phyloP scores from a whole-genome alignment of 2,113 vertebrate species.

The Silurus glanis region DNA sequence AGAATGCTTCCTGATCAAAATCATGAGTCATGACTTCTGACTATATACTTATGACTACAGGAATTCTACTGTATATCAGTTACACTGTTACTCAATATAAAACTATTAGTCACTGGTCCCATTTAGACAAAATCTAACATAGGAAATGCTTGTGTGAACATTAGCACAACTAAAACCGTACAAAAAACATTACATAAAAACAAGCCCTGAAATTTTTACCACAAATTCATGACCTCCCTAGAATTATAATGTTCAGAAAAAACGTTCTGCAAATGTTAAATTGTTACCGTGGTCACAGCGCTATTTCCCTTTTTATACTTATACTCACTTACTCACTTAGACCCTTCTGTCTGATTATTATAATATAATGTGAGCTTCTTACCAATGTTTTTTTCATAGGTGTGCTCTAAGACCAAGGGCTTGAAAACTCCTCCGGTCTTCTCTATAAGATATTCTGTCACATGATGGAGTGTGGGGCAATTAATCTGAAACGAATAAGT shows the following conservation, averaged over 20 bases:
- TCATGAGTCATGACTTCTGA: background rate
- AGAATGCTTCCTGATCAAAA: background rate
- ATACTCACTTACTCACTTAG: background rate
- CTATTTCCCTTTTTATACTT: background rate
- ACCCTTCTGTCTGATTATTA: background rate
- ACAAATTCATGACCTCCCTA: background rate
- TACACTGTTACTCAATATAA: background rate
- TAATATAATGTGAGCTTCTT: slow-evolving; percentile 33
- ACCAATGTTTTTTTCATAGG: slow-evolving; percentile 78
- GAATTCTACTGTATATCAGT: background rate
- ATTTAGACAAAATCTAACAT: background rate
- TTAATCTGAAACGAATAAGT: slow-evolving; percentile 64
- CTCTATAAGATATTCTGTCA: slow-evolving; percentile 70
- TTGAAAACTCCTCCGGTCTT: slow-evolving; percentile 64
- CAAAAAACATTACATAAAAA: background rate
- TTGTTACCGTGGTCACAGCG: background rate
- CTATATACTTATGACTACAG: background rate
- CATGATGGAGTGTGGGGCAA: slow-evolving; percentile 70
- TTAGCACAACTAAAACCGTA: background rate
- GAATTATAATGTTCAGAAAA: background rate
- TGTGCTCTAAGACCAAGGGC: slow-evolving; percentile 71
- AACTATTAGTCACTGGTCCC: background rate
- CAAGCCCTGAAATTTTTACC: too few relatives aligned
- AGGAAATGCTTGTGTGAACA: background rate
- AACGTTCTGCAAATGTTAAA: background rate